Base-by-base conservation (phyloP, 2,888 invertebrate genomes). In the Meloe dianella region DNA sequence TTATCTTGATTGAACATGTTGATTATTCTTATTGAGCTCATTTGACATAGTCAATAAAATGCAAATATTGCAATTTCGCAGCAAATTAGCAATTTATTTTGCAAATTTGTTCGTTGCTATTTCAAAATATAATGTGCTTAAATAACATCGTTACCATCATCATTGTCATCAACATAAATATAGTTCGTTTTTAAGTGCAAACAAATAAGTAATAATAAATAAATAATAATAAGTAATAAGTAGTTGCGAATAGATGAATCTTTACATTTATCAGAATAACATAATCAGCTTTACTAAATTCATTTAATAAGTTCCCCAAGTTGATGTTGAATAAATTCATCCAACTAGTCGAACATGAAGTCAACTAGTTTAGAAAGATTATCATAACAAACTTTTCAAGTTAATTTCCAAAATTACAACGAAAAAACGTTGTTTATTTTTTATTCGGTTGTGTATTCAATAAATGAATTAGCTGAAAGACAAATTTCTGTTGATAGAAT, bases 261-360 rank as follows among this genome's bases (percentile, higher is more conserved):
- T 35, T 27, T 57, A 64, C 54, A 60, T 61, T 61, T 64, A 67
- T 67, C 62, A 59, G 14, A 67, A 65, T 63, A 65, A 63, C 60
- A 62, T 68, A 65, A 65, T 68, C 63, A 68, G 63, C 65, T 63
- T 57, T 47, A 56, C 57, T 58, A 59, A 65, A 67, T 62, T 67
- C 62, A 67, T 65, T 64, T 63, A 65, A 65, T 65, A 57, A 65
- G 68, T 65, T 68, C 57, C n/a, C 68, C 57, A 65, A 68, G 63
- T 68, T 68, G 61, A 63, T 63, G 60, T 60, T 65, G 54, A 60
- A 57, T 63, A 61, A 65, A 65, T 68, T 65, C 60, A 68, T 68
- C 60, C 12, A 54, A 54, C 54, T 47, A 47, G 20, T 47, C 41
- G 41, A 17, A 41, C 17, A 41, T 2, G 47, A 54, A 24, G 24